A percentile compares a stretch with the other conserved stretches of the same genome.
These are phyloP conservation scores for Stigmatopora nigra DNA, from an alignment of 2,113 vertebrate species.

Conservation along the genomic window DNA sequence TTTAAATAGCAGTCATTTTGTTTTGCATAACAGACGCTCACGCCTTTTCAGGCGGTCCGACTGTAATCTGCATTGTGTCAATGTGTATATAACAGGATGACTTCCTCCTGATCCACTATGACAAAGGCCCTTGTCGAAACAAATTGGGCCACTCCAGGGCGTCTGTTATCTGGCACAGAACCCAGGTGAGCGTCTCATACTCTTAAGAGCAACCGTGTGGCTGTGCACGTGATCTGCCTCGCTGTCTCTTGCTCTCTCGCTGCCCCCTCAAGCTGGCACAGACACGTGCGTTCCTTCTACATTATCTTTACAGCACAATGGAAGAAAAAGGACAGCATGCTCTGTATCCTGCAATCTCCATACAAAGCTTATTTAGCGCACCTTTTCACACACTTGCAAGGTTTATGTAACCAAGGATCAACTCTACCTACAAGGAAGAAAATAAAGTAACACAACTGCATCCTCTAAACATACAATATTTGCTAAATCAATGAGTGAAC, in stretches of 20 bases:
- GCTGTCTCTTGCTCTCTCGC: conserved; percentile 4
- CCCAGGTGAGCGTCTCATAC: conserved; percentile 76
- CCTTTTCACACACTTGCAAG: conserved; percentile 3
- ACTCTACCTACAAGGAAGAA: conserved; percentile 1
- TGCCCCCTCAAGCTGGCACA: conserved; percentile 6
- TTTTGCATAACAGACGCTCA: conserved; percentile 6
- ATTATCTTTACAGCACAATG: conserved; percentile 37
- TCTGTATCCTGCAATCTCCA: conserved; percentile 24
- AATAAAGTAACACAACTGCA: conserved; percentile 4
- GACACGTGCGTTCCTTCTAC: conserved; percentile 3
- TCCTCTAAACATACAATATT: neutral
- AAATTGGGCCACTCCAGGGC: conserved; percentile 97
- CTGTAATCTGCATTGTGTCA: conserved; percentile 5
- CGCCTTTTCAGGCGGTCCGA: conserved; percentile 28
- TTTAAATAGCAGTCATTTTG: conserved; percentile 37
- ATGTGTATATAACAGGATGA: conserved; percentile 76
- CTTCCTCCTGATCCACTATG: conserved; percentile 97
- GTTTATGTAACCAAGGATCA: conserved; percentile 22
- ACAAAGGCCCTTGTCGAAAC: conserved; percentile 97
- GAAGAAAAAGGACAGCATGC: conserved; percentile 16
- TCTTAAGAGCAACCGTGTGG: conserved; percentile 39
- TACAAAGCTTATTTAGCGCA: conserved; percentile 14
- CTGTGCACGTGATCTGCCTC: conserved; percentile 25
- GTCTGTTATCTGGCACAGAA: conserved; percentile 99
- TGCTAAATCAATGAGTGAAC: neutral